phyloP scores from a whole-genome alignment of 2,797 vertebrate species.

The Pangasius macronema region DNA sequence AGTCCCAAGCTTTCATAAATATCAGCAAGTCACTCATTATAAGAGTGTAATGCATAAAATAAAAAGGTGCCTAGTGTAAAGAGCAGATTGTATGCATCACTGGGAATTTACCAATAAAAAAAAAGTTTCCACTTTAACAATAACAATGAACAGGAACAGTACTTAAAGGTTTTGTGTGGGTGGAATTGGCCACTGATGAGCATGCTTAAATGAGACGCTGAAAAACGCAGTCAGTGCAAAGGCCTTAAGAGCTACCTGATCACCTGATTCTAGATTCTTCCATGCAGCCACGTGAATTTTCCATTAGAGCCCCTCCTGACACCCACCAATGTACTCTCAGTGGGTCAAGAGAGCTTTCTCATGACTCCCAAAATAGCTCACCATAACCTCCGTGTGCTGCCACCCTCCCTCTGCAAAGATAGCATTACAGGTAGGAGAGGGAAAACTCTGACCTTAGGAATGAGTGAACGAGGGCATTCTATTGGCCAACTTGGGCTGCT shows the following conservation, averaged over 20 bases:
- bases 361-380: conserved; percentile 58
- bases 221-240: background rate
- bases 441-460: conserved; percentile 44
- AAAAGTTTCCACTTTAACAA: background rate
- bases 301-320: conserved; percentile 34
- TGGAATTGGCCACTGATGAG: background rate
- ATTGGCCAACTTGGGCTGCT: background rate
- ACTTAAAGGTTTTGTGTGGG: background rate
- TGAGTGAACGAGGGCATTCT: conserved; percentile 6
- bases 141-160: background rate
- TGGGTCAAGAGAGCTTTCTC: conserved; percentile 43
- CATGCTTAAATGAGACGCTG: background rate
- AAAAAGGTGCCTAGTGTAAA: background rate
- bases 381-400: conserved; percentile 27
- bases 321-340: conserved; percentile 25
- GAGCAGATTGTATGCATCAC: background rate
- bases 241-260: background rate
- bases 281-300: conserved; percentile 41
- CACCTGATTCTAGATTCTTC: conserved; percentile 42
- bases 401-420: conserved; percentile 47
- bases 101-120: background rate
- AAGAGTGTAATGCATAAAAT: background rate
- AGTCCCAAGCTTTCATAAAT: background rate
- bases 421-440: conserved; percentile 58
- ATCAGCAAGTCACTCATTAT: background rate